Evolutionary conservation across 1,140 invertebrate species (phyloP).

Genomic region (Radopholus similis): DNA sequence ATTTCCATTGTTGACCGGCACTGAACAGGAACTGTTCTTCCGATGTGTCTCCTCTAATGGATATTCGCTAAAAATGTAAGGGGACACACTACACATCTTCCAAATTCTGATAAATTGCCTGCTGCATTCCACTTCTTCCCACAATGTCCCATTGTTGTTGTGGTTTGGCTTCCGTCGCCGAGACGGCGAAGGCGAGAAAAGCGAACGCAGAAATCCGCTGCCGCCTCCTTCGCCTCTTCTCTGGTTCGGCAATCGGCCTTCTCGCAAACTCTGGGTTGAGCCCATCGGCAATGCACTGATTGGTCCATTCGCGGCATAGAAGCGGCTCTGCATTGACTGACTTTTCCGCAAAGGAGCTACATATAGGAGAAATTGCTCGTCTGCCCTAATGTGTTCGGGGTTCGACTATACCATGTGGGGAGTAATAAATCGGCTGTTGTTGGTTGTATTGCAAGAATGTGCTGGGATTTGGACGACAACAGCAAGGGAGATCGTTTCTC

Average conservation of each 20-base stretch:
- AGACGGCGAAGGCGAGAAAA: slow-evolving; percentile 14
- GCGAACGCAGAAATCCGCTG: neutral
- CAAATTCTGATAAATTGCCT: neutral
- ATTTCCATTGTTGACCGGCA: neutral
- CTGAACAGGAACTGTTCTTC: neutral
- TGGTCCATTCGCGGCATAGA: neutral
- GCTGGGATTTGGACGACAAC: neutral
- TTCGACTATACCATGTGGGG: no score
- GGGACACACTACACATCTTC: no score
- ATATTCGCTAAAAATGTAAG: no score
- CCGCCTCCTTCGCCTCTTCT: neutral
- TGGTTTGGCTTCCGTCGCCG: neutral
- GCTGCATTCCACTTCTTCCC: slow-evolving; percentile 8
- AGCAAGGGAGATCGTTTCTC: neutral
- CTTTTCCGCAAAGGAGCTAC: slow-evolving; percentile 23
- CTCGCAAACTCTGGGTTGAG: neutral
- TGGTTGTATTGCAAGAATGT: neutral
- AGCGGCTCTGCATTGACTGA: slow-evolving; percentile 14
- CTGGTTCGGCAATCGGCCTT: neutral
- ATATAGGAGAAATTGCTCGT: neutral
- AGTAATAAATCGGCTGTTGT: no score
- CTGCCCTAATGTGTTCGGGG: no score
- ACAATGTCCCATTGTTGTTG: slow-evolving; percentile 1
- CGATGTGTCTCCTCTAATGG: no score
- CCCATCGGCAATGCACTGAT: slow-evolving; percentile 2